Conservation (phyloP, 1,140 invertebrate species). For the Saccostrea glomerata region DNA sequence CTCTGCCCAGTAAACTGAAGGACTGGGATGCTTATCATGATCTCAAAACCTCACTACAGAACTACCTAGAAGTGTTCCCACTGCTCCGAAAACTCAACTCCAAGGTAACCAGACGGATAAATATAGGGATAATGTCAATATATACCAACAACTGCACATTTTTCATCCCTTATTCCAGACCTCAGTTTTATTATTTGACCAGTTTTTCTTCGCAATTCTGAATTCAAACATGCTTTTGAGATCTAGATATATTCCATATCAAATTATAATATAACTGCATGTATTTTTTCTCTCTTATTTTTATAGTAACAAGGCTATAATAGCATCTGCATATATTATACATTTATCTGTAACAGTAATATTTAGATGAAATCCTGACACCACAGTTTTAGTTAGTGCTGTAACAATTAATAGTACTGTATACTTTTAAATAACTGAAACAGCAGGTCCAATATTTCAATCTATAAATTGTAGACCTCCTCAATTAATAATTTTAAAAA, state of each 20-base stretch:
- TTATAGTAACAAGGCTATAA: neutral
- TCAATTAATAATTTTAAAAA: neutral
- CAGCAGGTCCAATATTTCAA: too few species aligned
- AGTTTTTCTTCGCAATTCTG: too few species aligned
- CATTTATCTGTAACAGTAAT: neutral
- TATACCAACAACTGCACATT: neutral
- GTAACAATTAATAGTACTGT: too few species aligned
- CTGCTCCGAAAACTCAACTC: slow-evolving; percentile 75
- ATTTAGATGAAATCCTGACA: too few species aligned
- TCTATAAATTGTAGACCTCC: neutral
- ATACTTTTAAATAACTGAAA: too few species aligned
- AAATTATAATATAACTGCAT: too few species aligned
- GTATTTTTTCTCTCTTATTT: neutral
- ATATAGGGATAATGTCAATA: neutral
- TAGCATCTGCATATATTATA: neutral
- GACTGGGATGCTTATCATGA: slow-evolving; percentile 78
- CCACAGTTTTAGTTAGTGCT: too few species aligned
- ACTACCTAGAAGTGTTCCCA: slow-evolving; percentile 77
- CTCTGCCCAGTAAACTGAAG: slow-evolving; percentile 78
- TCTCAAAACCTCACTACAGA: slow-evolving; percentile 75
- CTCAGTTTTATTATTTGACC: too few species aligned
- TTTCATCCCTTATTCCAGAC: neutral
- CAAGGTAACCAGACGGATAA: slow-evolving; percentile 67
- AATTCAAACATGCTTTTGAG: neutral
- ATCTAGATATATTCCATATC: neutral